Evolutionary conservation across 1,140 invertebrate genomes (phyloP).

Genomic region (Diplogasteroides magnus): DNA sequence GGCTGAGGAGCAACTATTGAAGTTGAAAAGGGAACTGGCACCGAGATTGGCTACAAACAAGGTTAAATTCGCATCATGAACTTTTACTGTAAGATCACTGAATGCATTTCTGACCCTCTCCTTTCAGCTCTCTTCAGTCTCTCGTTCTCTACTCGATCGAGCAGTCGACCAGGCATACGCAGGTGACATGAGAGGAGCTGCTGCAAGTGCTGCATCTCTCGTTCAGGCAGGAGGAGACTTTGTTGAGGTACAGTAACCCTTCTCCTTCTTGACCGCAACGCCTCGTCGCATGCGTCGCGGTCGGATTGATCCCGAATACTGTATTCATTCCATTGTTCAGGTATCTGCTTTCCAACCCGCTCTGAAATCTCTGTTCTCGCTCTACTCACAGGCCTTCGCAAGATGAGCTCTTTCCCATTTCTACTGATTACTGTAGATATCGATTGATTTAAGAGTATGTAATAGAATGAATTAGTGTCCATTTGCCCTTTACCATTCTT

Average conservation of each 20-base stretch:
- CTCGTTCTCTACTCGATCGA: background rate
- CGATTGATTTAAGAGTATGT: too few relatives aligned
- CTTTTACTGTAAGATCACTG: too few relatives aligned
- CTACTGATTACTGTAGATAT: too few relatives aligned
- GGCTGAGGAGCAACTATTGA: background rate
- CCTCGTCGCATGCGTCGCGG: background rate
- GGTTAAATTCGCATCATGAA: too few relatives aligned
- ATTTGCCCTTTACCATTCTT: too few relatives aligned
- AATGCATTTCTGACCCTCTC: too few relatives aligned
- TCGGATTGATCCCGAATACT: background rate
- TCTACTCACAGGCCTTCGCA: background rate
- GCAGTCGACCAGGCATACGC: background rate
- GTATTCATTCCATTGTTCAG: background rate
- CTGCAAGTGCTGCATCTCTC: background rate
- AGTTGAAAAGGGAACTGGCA: background rate
- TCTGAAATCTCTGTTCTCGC: background rate
- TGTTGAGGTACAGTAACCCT: background rate
- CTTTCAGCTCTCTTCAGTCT: background rate
- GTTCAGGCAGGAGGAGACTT: background rate
- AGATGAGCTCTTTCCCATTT: too few relatives aligned
- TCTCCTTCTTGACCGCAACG: background rate
- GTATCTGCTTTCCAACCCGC: background rate
- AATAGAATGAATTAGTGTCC: too few relatives aligned
- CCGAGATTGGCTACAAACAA: background rate
- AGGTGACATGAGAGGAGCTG: background rate